Base-by-base conservation (phyloP, 2,113 vertebrate species). In the Ifrita kowaldi region DNA sequence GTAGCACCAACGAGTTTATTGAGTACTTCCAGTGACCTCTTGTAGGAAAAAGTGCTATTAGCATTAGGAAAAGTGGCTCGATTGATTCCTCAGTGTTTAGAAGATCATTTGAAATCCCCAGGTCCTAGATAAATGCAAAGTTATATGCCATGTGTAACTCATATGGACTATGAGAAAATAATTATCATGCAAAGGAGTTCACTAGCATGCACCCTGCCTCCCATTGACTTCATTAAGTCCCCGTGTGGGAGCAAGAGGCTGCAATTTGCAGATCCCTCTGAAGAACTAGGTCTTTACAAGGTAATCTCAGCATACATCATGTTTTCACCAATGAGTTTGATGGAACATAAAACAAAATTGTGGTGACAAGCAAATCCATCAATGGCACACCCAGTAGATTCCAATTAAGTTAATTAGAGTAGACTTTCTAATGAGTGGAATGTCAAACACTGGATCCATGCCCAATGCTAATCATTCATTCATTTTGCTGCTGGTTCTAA, bases 331-430 rank as follows among this genome's bases (percentile, higher is more conserved):
- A 93, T 95, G 96, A 97, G 87, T 93, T 90, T 97, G 92, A 96
- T 97, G 93, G 96, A 97, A 97, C 87, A 97, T 96, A 93, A 97
- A 97, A 97, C 93, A 97, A 95, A 95, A 91, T 89, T 90, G 94
- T 87, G 92, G 91, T 97, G 96, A 97, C 97, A 97, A 94, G 96
- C 77, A 97, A 97, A 97, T 97, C 96, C 96, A 97, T 97, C 97
- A 97, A 95, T 96, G 90, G 96, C 96, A 97, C 96, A 97, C 95
- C 97, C 96, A 97, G 95, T 97, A 97, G 95, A 97, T 97, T 95
- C 97, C 97, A 97, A 97, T 97, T 97, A 97, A 90, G 18, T 97
- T 97, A 97, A 97, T 97, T 97, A 97, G 93, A 95, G 95, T 95
- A 95, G 97, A 97, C 96, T 97, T 97, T 95, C 96, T 97, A 97